Conservation (phyloP, 2,888 invertebrate species). For the Orgyia antiqua region DNA sequence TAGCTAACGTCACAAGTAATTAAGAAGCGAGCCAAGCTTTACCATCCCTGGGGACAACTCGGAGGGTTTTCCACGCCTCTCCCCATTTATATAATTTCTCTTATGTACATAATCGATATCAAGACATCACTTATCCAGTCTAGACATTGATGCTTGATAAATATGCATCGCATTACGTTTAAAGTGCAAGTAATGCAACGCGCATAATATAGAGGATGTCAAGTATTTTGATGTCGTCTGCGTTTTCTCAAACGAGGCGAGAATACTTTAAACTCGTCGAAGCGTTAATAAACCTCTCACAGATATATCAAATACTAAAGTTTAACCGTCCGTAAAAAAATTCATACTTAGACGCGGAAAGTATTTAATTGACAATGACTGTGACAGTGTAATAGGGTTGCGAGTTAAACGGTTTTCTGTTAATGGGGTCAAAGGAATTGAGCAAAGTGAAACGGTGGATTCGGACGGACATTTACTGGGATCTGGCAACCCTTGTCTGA, state of each 20-base stretch:
- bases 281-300: slow-evolving; percentile 34
- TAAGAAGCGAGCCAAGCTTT: slow-evolving; percentile 62
- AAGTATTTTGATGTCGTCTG: slow-evolving; percentile 34
- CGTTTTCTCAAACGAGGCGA: slow-evolving; percentile 26
- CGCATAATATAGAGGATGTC: slow-evolving; percentile 14
- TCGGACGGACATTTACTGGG: slow-evolving; percentile 51
- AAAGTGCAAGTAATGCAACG: slow-evolving; percentile 31
- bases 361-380: slow-evolving; percentile 63
- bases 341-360: slow-evolving; percentile 38
- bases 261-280: slow-evolving; percentile 21
- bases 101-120: slow-evolving; percentile 71
- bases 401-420: slow-evolving; percentile 51
- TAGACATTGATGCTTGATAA: slow-evolving; percentile 50
- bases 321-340: slow-evolving; percentile 38
- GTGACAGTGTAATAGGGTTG: slow-evolving; percentile 53
- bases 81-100: slow-evolving; percentile 65
- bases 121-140: slow-evolving; percentile 55
- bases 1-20: slow-evolving; percentile 63
- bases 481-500: slow-evolving; percentile 33
- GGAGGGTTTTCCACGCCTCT: slow-evolving; percentile 43
- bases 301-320: slow-evolving; percentile 36
- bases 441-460: slow-evolving; percentile 64
- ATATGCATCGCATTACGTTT: slow-evolving; percentile 43
- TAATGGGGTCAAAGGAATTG: slow-evolving; percentile 71
- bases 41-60: slow-evolving; percentile 30